A percentile compares a stretch with the other conserved stretches of the same genome.
Evolutionary conservation across 2,888 invertebrate genomes (phyloP).

Genomic region (Aphrophora alni): DNA sequence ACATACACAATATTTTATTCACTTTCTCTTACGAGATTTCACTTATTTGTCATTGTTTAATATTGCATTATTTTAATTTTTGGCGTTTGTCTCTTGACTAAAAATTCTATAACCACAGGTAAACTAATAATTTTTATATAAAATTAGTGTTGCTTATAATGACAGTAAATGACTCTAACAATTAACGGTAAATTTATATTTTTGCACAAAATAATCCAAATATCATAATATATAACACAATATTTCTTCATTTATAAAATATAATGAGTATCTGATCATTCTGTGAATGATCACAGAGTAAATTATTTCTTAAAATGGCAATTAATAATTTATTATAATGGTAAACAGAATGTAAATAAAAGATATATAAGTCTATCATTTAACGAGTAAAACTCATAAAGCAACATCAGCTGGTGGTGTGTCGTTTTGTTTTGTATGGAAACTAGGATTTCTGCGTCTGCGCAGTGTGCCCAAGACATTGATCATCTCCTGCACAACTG

Average conservation of each 20-base stretch:
- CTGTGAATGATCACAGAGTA: not conserved
- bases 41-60: too few relatives aligned
- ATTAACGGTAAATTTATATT: not conserved
- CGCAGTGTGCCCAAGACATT: constrained; percentile 70
- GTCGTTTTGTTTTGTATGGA: not conserved
- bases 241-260: not conserved
- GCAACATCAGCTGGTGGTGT: constrained; percentile 29
- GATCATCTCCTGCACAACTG: constrained; percentile 70
- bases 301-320: not conserved
- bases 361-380: not conserved
- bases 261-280: not conserved
- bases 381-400: constrained; percentile 13
- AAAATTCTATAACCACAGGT: too few relatives aligned
- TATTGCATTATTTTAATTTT: too few relatives aligned
- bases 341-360: not conserved
- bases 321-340: not conserved
- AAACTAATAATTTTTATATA: too few relatives aligned
- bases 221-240: too few relatives aligned
- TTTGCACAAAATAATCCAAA: not conserved
- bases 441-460: constrained; percentile 57
- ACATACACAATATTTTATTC: too few relatives aligned
- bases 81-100: too few relatives aligned
- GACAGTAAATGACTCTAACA: not conserved
- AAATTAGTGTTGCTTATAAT: too few relatives aligned
- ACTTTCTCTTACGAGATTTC: too few relatives aligned